phyloP scores from a whole-genome alignment of 2,888 invertebrate genomes.

The Caenorhabditis doughertyi region DNA sequence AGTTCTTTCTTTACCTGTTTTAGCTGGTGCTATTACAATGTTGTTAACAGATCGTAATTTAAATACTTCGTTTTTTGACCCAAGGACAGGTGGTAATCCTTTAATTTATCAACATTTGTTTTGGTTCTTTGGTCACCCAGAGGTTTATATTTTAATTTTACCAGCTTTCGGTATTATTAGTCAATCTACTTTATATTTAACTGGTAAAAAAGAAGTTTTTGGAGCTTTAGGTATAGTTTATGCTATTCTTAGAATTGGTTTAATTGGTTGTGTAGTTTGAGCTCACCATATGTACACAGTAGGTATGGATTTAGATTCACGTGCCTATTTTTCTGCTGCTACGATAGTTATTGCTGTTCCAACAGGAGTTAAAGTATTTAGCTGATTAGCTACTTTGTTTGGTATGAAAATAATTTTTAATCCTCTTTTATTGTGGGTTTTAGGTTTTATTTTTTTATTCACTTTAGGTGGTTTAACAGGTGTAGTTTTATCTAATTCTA shows the following conservation, averaged over 20 bases:
- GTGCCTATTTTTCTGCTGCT: conserved; percentile 91
- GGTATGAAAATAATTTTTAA: conserved; percentile 87
- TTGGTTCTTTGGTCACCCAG: conserved; percentile 92
- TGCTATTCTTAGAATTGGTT: conserved; percentile 90
- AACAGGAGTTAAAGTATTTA: conserved; percentile 91
- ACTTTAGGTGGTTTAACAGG: conserved; percentile 87
- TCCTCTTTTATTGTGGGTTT: conserved; percentile 87
- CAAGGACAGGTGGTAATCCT: conserved; percentile 89
- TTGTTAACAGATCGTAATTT: conserved; percentile 89
- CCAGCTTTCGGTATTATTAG: conserved; percentile 91
- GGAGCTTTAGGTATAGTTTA: conserved; percentile 86
- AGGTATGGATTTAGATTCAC: conserved; percentile 90
- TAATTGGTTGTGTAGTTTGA: conserved; percentile 91
- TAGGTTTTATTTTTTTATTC: conserved; percentile 90
- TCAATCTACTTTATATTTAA: conserved; percentile 89
- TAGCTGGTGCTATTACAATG: conserved; percentile 91
- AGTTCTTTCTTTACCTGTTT: conserved; percentile 88
- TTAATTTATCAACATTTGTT: conserved; percentile 91
- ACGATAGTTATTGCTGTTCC: conserved; percentile 93
- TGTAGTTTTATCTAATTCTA: conserved; percentile 87
- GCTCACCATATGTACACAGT: conserved; percentile 92
- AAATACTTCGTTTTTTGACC: conserved; percentile 91
- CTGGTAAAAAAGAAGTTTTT: conserved; percentile 83
- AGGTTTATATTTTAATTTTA: conserved; percentile 92
- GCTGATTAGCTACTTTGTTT: conserved; percentile 88